Conservation (phyloP, 2,113 vertebrate species). For the Sclerurus mexicanus region DNA sequence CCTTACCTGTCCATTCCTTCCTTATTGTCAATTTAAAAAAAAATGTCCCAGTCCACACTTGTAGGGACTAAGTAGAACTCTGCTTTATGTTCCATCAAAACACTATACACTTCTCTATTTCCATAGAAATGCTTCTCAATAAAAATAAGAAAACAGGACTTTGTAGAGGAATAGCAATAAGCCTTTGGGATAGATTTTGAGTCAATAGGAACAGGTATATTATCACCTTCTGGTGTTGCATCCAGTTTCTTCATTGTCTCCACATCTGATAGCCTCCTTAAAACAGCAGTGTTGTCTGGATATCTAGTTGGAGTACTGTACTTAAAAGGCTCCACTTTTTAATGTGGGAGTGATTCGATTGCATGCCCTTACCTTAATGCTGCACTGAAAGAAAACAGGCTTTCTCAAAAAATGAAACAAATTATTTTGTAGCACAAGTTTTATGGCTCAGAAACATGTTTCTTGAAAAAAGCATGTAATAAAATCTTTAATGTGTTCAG, state of each 20-base stretch:
- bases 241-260: background rate
- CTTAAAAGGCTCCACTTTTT: background rate
- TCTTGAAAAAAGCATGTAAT: background rate
- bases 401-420: background rate
- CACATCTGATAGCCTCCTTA: background rate
- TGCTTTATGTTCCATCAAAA: background rate
- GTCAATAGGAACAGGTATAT: background rate
- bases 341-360: background rate
- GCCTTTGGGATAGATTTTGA: background rate
- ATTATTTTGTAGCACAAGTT: background rate
- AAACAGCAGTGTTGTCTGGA: background rate
- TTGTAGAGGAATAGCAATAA: background rate
- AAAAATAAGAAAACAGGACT: background rate
- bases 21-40: background rate
- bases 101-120: background rate
- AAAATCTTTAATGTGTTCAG: background rate
- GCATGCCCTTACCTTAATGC: background rate
- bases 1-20: background rate
- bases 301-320: background rate
- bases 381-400: background rate
- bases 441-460: background rate
- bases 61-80: background rate
- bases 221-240: background rate
- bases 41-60: background rate
- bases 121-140: background rate